Evolutionary conservation across 2,888 invertebrate species (phyloP), one percentile per base, ranked within the genome.

Genomic region (Onthophagus sagittarius): DNA sequence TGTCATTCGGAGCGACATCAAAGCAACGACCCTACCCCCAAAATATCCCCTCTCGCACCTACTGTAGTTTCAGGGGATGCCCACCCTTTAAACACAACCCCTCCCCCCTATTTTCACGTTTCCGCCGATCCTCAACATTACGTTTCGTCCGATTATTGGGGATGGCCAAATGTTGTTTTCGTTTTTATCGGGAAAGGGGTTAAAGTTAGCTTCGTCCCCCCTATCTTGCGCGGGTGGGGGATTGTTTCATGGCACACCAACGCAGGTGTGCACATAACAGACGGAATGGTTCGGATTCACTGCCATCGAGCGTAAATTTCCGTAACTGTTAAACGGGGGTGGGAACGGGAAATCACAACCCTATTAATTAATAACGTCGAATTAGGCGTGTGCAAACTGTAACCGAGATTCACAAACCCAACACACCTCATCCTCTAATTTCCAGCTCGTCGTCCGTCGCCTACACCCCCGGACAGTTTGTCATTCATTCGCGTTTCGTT

Each of bases 301-400:
- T 23, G 15, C 67, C 32, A 23, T 4, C 67, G 31, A 23, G 32
- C 67, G 67, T 67, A 67, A 67, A 67, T 67, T 67, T 67, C 31
- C n/a, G 15, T 23, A 67, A 67, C 67, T 67, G 67, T 67, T 67
- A 67, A 67, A 67, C 23, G 67, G 67, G n/a, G 64, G 31, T 23
- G 67, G 39, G 15, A 67, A 31, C 67, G 67, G 67, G 31, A 71
- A 75, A 72, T 73, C 73, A 73, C 23, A 69, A 63, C 62, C 64
- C 70, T 70, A 73, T 75, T 75, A 73, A 73, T 75, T 75, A 73
- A 73, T 74, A 72, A 74, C 72, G 70, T 70, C 33, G 70, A 53
- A 72, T 75, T 75, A 73, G 65, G 53, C 75, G 69, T 71, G 33
- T 63, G 73, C 53, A 71, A 73, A 64, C 75, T 65, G 69, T 75